Percentiles rank a stretch among this genome's conserved stretches.
Conservation (phyloP, 2,797 vertebrate genomes). For the Syncerus caffer region DNA sequence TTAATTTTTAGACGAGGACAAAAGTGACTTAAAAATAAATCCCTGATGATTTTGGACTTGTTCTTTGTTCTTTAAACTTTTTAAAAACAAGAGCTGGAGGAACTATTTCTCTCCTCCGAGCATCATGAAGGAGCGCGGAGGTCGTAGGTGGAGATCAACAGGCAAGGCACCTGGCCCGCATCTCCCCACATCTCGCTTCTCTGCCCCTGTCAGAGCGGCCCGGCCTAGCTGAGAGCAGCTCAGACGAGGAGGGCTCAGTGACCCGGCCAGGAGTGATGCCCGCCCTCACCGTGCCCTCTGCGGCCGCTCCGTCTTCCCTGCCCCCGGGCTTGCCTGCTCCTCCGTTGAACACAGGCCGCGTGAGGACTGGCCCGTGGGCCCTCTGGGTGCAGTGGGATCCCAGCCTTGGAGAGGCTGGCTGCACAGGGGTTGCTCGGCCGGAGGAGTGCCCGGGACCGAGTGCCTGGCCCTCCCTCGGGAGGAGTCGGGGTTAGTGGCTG, state of each 20-base stretch:
- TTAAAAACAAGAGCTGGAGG: background rate
- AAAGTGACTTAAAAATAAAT: background rate
- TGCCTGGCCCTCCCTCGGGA: rapidly evolving
- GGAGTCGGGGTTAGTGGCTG: rapidly evolving
- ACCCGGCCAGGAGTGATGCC: background rate
- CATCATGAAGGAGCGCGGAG: rapidly evolving
- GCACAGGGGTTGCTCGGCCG: background rate
- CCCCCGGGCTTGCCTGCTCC: background rate
- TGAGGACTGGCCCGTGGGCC: background rate
- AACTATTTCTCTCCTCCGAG: background rate
- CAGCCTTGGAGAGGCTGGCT: background rate
- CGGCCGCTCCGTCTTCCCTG: rapidly evolving
- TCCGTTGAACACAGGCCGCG: rapidly evolving
- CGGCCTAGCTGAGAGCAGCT: rapidly evolving
- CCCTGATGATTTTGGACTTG: background rate
- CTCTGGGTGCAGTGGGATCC: background rate
- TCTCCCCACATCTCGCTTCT: background rate
- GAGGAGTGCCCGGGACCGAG: rapidly evolving
- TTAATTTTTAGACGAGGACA: background rate
- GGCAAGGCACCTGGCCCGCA: no score
- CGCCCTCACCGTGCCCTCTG: no score
- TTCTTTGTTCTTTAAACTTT: background rate
- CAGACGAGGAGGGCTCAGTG: rapidly evolving
- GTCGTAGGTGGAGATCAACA: background rate
- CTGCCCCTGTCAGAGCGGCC: background rate